Evolutionary conservation across 2,113 vertebrate species (phyloP).

Genomic region (Aix galericulata): DNA sequence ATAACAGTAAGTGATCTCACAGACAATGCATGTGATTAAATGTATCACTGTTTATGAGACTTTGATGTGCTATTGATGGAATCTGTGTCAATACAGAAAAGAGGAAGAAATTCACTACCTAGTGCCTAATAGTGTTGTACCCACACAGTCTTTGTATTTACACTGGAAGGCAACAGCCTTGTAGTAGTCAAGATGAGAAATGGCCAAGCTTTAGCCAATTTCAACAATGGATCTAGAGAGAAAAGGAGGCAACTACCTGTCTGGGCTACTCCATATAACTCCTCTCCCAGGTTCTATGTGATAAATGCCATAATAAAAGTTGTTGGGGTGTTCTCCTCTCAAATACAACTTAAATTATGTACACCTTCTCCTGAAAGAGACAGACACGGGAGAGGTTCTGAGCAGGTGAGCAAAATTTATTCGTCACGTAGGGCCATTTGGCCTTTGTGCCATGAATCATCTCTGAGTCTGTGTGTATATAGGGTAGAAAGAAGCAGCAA

Average conservation of each 20-base stretch:
- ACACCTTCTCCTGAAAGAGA: constrained; percentile 16
- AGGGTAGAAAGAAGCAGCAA: constrained; percentile 22
- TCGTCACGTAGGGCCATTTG: neutral
- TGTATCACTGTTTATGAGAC: neutral
- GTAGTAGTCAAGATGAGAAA: constrained; percentile 39
- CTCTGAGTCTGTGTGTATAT: neutral
- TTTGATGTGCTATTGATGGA: neutral
- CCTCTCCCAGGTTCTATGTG: constrained; percentile 1
- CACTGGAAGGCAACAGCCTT: neutral
- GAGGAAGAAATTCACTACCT: neutral
- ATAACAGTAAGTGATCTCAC: neutral
- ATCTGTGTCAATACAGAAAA: neutral
- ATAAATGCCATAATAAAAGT: constrained; percentile 40
- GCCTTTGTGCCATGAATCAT: neutral
- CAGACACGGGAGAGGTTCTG: neutral
- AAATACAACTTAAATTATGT: constrained; percentile 34
- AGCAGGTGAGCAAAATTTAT: constrained; percentile 44
- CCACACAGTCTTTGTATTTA: neutral
- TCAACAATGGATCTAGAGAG: constrained; percentile 8
- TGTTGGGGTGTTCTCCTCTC: constrained; percentile 29
- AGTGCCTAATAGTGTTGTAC: neutral
- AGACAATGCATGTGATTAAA: neutral
- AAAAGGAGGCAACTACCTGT: neutral
- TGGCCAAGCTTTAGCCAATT: constrained; percentile 32
- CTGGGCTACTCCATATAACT: constrained; percentile 3